These are phyloP conservation scores for Oxystoma pomonae DNA, from an alignment of 2,888 invertebrate species.

Conservation along the genomic window DNA sequence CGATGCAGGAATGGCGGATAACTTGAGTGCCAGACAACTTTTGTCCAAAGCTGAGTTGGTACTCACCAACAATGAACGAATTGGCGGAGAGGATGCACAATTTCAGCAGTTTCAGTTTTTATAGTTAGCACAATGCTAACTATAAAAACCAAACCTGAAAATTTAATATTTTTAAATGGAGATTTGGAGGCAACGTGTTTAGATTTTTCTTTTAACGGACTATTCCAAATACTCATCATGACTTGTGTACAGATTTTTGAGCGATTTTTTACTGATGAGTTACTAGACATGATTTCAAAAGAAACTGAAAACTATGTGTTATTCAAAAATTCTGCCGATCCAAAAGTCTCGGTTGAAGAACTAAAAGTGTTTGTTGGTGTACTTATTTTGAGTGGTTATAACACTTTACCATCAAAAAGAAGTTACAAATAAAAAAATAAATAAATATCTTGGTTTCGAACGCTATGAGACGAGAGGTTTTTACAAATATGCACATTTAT, in stretches of 20 bases:
- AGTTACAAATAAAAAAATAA: constrained; percentile 6
- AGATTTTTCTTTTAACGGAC: too few relatives aligned
- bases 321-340: constrained; percentile 1
- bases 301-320: constrained; percentile 6
- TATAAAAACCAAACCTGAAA: too few relatives aligned
- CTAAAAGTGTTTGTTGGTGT: constrained; percentile 1
- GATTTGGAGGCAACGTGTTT: too few relatives aligned
- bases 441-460: constrained; percentile 7
- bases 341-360: neutral
- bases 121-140: too few relatives aligned
- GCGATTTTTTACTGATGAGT: neutral
- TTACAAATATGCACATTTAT: neutral
- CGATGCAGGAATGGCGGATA: too few relatives aligned
- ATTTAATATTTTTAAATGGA: too few relatives aligned
- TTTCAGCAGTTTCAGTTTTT: neutral
- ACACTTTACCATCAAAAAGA: constrained; percentile 9
- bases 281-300: neutral
- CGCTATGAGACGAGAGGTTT: constrained; percentile 6
- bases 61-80: too few relatives aligned
- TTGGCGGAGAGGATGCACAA: too few relatives aligned
- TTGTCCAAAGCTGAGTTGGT: too few relatives aligned
- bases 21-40: too few relatives aligned
- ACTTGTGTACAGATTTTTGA: too few relatives aligned
- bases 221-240: too few relatives aligned
- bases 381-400: constrained; percentile 8